Evolutionary conservation across 1,140 invertebrate genomes (phyloP), one percentile per base, ranked within the genome.

Genomic region (Coptotermes formosanus): DNA sequence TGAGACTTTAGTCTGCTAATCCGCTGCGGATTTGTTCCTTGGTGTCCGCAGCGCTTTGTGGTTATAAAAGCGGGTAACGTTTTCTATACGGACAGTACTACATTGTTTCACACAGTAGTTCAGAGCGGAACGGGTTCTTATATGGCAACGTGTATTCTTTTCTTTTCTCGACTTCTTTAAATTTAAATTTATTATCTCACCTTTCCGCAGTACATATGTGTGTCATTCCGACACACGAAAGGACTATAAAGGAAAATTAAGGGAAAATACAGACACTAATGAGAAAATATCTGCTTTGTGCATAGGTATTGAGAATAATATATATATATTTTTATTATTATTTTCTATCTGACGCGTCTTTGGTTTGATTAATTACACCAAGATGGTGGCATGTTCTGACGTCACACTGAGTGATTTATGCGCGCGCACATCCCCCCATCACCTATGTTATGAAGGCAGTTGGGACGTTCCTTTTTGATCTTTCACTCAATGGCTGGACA

Each of bases 231-330:
- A 75, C 64, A n/a, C 64, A 75, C n/a, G 64, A 75, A 75, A 75
- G 64, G n/a, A 75, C 64, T 75, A 75, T 75, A 75, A 75, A 75
- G 64, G 3, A 75, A 75, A 75, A 75, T 75, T 75, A 75, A 75
- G 64, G 64, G 25, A 75, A 75, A 75, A 75, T 75, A 75, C 25
- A 75, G 30, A 30, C 7, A n/a, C n/a, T 75, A 75, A 75, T 75
- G 64, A 75, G 64, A 75, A 75, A 75, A 75, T 75, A 75, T 75
- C 64, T 75, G 64, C 64, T 75, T 75, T 75, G 64, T 75, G 64
- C 64, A 25, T 75, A 30, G 64, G 25, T 75, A 75, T 75, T 75
- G n/a, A 75, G 64, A 30, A 75, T 75, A 75, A 75, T 75, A 75
- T 75, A 75, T 75, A 75, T 75, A 75, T 75, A 30, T 75, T 75